Conservation (phyloP, 2,797 vertebrate genomes). For the Sardinella longiceps region DNA sequence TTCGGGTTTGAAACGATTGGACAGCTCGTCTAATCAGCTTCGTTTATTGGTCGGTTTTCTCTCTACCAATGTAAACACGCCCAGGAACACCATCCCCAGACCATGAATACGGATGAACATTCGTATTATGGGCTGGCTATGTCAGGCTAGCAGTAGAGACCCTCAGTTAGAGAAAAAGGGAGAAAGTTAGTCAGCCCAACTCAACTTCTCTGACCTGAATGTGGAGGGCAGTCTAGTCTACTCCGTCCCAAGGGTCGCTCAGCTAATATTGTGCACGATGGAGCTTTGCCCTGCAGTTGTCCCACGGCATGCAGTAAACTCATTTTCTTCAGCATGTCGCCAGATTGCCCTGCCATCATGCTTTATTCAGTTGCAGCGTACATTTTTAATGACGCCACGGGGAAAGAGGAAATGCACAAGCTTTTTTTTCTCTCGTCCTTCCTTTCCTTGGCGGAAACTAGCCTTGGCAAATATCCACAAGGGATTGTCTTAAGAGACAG, state of each 20-base stretch:
- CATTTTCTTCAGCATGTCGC: slow-evolving; percentile 12
- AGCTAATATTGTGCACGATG: slow-evolving; percentile 9
- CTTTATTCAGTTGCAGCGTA: slow-evolving; percentile 46
- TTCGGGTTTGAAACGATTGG: no score
- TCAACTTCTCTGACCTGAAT: slow-evolving; percentile 24
- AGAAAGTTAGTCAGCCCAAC: background rate
- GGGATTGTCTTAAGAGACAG: slow-evolving; percentile 2
- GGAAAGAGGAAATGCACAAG: slow-evolving; percentile 31
- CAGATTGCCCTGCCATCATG: slow-evolving; percentile 22
- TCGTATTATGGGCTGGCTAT: no score
- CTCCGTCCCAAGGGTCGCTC: slow-evolving; percentile 21
- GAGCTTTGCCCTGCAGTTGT: slow-evolving; percentile 17
- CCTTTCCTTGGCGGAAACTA: slow-evolving; percentile 6
- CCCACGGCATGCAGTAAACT: slow-evolving; percentile 25
- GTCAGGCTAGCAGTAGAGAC: background rate
- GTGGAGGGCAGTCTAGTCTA: background rate
- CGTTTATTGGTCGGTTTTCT: no score
- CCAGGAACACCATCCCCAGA: no score
- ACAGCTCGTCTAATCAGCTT: no score
- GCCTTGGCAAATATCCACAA: slow-evolving; percentile 35
- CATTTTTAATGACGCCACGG: slow-evolving; percentile 39
- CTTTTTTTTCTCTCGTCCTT: background rate
- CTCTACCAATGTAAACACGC: no score
- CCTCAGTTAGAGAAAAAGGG: background rate
- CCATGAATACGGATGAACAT: no score